phyloP scores from a whole-genome alignment of 2,888 invertebrate genomes.

The Ariolimax columbianus region DNA sequence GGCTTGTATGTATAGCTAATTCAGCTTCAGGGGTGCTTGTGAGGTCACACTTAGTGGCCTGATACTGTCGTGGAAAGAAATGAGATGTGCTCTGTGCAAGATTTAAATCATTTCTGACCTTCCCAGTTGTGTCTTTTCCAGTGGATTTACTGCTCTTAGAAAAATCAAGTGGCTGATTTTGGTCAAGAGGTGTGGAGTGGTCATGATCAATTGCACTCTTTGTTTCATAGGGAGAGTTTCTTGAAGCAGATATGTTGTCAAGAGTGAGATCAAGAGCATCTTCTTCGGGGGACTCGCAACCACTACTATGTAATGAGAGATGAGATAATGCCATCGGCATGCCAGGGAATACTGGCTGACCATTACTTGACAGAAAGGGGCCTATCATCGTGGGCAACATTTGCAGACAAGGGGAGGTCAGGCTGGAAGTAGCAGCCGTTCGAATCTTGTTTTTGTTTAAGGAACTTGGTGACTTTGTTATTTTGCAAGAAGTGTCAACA shows the following conservation, averaged over 20 bases:
- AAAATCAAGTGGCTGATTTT: conserved; percentile 59
- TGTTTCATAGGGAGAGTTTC: neutral
- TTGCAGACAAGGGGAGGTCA: neutral
- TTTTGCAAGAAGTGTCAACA: neutral
- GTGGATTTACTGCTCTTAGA: conserved; percentile 53
- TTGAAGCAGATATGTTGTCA: neutral
- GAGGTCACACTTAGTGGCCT: conserved; percentile 70
- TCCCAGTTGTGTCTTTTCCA: neutral
- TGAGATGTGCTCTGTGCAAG: neutral
- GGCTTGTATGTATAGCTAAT: conserved; percentile 70
- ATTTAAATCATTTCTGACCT: conserved; percentile 45
- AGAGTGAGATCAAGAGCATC: conserved; percentile 31
- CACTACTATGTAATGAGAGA: conserved; percentile 3
- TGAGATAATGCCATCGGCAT: conserved; percentile 16
- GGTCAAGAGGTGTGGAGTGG: conserved; percentile 31
- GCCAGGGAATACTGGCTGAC: conserved; percentile 55
- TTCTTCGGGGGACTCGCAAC: conserved; percentile 28
- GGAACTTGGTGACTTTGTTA: conserved; percentile 18
- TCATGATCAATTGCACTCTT: neutral
- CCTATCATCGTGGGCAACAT: conserved; percentile 64
- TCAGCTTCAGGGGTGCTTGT: conserved; percentile 67
- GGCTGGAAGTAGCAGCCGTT: neutral
- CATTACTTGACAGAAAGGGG: conserved; percentile 67
- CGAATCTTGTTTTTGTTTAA: neutral
- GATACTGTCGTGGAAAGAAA: conserved; percentile 44